Conservation (phyloP, 2,888 invertebrate genomes). For the Netelia fuscicornis region DNA sequence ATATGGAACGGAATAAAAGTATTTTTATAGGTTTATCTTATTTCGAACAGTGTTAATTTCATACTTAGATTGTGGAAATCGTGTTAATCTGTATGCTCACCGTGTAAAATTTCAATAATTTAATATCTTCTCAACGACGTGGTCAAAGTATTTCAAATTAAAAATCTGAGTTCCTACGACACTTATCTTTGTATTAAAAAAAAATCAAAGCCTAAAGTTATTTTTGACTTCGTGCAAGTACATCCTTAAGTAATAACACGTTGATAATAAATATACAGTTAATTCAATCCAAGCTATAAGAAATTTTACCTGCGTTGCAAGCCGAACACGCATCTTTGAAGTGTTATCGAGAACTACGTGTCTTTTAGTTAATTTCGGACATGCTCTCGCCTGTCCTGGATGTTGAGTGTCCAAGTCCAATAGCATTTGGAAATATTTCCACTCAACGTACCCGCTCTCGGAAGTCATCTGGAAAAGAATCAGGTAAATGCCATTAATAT, state of each 20-base stretch:
- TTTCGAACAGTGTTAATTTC: background rate
- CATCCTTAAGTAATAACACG: background rate
- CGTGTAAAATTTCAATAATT: background rate
- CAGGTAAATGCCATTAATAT: too few species aligned
- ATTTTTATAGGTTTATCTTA: background rate
- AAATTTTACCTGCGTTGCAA: constrained; percentile 57
- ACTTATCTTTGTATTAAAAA: background rate
- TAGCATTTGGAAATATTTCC: too few species aligned
- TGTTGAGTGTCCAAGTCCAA: too few species aligned
- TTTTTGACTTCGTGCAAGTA: constrained; percentile 17
- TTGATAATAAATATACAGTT: background rate
- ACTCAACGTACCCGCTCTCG: too few species aligned
- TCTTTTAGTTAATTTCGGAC: constrained; percentile 54
- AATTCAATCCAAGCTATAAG: background rate
- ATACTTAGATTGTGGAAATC: background rate
- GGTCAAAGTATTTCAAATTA: constrained; percentile 16
- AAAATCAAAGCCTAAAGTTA: constrained; percentile 7
- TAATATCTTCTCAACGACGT: constrained; percentile 10
- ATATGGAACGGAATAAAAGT: background rate
- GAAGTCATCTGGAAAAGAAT: too few species aligned
- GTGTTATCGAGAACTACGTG: constrained; percentile 50
- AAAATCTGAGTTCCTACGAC: background rate
- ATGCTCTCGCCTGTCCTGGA: background rate
- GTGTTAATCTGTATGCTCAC: too few species aligned
- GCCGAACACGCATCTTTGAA: constrained; percentile 55